phyloP scores from a whole-genome alignment of 1,140 invertebrate species.

The Calephelis nemesis region DNA sequence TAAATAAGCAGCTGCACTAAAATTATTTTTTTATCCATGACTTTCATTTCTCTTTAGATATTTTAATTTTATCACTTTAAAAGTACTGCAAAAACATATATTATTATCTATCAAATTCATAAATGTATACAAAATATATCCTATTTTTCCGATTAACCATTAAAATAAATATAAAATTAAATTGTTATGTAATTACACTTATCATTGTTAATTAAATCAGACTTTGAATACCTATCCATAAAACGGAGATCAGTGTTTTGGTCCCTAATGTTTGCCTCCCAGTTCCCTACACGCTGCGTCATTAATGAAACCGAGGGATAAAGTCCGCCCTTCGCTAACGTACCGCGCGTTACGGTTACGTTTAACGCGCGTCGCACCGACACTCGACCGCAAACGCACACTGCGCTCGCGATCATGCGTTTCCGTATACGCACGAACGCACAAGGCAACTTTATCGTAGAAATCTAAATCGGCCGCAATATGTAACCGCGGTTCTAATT shows the following conservation, averaged over 20 bases:
- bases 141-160: too few species aligned
- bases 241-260: not conserved
- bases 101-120: too few species aligned
- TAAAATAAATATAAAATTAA: not conserved
- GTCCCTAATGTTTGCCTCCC: not conserved
- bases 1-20: too few species aligned
- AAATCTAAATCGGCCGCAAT: conserved; percentile 46
- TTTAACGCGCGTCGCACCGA: conserved; percentile 21
- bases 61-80: too few species aligned
- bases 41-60: too few species aligned
- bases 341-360: conserved; percentile 19
- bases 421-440: conserved; percentile 37
- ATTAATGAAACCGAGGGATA: conserved; percentile 40
- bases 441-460: conserved; percentile 43
- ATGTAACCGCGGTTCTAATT: conserved; percentile 36
- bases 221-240: not conserved
- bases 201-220: not conserved
- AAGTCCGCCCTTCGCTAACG: conserved; percentile 34
- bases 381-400: conserved; percentile 26
- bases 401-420: conserved; percentile 18
- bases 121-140: too few species aligned
- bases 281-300: conserved; percentile 23
- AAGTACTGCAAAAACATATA: too few species aligned
- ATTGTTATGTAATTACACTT: not conserved
- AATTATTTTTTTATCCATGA: too few species aligned